Base-by-base conservation (phyloP, 2,888 invertebrate genomes). In the Pyrgus malvae region DNA sequence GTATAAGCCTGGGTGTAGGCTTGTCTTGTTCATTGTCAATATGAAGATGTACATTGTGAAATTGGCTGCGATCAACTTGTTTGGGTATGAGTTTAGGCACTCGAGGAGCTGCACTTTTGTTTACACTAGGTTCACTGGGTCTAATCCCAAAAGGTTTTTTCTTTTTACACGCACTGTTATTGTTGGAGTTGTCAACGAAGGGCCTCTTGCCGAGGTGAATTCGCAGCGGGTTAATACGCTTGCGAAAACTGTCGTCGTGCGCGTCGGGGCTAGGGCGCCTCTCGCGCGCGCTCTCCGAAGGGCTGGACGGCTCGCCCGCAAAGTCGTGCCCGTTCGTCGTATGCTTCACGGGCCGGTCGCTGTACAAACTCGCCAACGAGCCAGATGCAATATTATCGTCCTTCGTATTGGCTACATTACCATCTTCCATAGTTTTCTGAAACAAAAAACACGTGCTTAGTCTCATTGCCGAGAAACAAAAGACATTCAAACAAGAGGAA, bases 391-490 rank as follows among this genome's bases (percentile, higher is more conserved):
- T 75, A 78, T 83, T 87, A 70, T 88, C 86, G 68, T 89, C 87
- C 75, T 81, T 86, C 67, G 79, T 75, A 69, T 78, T 81, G 74
- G 72, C 71, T 74, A 75, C 71, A 81, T 88, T 90, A 88, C 90
- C 87, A 90, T 90, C 90, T 83, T 91, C 91, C 91, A 91, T 91
- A 90, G 82, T 89, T 90, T 90, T 87, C 90, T 90, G 87, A 55
- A 89, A 89, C 78, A 74, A 64, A 69, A 67, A 74, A 80, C 86
- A 85, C 78, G 83, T 88, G 84, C 74, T 81, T 76, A 62, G 59
- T 66, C 74, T 74, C 74, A 80, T 71, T 77, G 71, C 63, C 74
- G 66, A 75, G 82, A 90, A 89, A 88, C 87, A 89, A 88, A 88
- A 89, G 89, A 88, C 85, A 75, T 80, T 81, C 83, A 80, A 79